Evolutionary conservation across 1,140 invertebrate genomes (phyloP).

Genomic region (Pectinophora gossypiella): DNA sequence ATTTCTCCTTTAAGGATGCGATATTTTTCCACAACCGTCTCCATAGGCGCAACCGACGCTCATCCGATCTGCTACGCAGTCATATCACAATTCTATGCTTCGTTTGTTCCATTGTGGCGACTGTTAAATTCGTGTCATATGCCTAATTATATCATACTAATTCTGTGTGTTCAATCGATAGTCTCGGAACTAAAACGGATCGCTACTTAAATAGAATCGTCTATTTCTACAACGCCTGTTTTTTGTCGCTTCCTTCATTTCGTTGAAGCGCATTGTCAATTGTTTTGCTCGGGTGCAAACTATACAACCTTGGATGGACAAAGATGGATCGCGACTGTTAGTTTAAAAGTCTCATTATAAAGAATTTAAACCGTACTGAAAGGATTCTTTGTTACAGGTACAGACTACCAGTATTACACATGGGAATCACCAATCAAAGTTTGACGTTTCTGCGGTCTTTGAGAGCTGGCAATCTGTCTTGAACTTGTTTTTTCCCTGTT

Average conservation of each 20-base stretch:
- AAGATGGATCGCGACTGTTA: constrained; percentile 51
- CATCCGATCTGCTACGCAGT: constrained; percentile 52
- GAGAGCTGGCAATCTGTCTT: constrained; percentile 52
- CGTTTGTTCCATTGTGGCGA: constrained; percentile 63
- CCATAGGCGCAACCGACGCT: constrained; percentile 35
- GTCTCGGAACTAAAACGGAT: constrained; percentile 19
- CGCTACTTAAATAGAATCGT: background rate
- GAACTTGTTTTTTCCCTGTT: background rate
- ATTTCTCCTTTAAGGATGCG: too few species aligned
- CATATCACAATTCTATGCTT: constrained; percentile 68
- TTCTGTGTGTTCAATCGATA: constrained; percentile 55
- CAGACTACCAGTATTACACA: constrained; percentile 72
- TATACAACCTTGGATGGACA: constrained; percentile 49
- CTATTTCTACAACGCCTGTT: constrained; percentile 5
- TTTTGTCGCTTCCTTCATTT: constrained; percentile 21
- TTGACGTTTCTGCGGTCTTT: constrained; percentile 61
- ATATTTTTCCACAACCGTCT: background rate
- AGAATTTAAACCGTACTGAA: constrained; percentile 25
- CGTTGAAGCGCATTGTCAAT: constrained; percentile 29
- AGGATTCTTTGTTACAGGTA: constrained; percentile 32
- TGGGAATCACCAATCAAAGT: constrained; percentile 71
- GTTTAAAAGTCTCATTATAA: constrained; percentile 37
- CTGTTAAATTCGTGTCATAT: constrained; percentile 66
- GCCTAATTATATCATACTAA: constrained; percentile 65
- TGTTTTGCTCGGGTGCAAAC: constrained; percentile 31